These are phyloP conservation scores for Myocastor coypus DNA, from an alignment of 2,113 vertebrate genomes.

Conservation along the genomic window DNA sequence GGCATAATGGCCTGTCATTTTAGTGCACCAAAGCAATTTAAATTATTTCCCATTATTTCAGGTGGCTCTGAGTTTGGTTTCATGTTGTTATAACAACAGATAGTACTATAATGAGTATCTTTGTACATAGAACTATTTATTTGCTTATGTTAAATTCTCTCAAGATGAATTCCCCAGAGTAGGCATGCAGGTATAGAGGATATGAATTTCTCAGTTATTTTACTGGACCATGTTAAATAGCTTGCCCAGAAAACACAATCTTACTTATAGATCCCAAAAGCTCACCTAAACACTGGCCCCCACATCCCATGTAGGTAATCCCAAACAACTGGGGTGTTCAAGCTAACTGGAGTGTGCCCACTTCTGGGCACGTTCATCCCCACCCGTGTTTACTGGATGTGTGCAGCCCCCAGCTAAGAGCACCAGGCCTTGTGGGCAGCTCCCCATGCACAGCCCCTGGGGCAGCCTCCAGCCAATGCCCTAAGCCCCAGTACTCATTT, in stretches of 20 bases:
- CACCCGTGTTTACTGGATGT: not conserved
- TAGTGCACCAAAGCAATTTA: fast-evolving
- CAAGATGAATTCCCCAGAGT: not conserved
- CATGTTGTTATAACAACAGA: not conserved
- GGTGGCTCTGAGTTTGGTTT: not conserved
- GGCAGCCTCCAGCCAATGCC: not conserved
- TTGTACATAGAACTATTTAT: not conserved
- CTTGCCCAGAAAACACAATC: not conserved
- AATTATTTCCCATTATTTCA: not conserved
- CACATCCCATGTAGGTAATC: not conserved
- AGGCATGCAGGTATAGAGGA: fast-evolving
- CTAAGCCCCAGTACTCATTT: not conserved
- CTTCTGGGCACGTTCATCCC: not conserved
- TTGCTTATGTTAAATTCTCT: not conserved
- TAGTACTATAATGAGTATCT: fast-evolving
- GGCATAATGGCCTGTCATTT: fast-evolving
- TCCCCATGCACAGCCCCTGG: fast-evolving
- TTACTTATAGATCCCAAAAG: not conserved
- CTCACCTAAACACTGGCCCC: fast-evolving
- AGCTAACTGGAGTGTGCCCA: not conserved
- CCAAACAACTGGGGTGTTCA: not conserved
- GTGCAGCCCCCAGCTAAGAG: not conserved
- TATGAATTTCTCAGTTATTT: fast-evolving
- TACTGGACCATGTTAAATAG: fast-evolving
- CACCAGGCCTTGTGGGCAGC: not conserved